phyloP scores from a whole-genome alignment of 2,797 vertebrate genomes.

The Spheniscus humboldti region DNA sequence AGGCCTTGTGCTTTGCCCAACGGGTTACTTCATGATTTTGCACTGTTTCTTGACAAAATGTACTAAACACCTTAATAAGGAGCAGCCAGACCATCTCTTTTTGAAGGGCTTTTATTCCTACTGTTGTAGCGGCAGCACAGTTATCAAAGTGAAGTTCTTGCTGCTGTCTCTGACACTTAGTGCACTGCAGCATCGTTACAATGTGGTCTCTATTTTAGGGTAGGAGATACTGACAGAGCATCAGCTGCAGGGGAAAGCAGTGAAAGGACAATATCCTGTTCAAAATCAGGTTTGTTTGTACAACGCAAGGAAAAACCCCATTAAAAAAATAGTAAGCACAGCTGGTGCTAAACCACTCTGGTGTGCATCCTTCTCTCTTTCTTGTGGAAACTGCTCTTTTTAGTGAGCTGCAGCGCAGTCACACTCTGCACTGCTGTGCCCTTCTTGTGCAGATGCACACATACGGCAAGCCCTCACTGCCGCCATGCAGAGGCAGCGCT shows the following conservation, averaged over 20 bases:
- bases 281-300: not conserved
- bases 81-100: not conserved
- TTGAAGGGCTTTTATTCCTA: not conserved
- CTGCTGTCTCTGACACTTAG: not conserved
- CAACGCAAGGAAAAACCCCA: not conserved
- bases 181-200: not conserved
- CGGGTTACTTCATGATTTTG: not conserved
- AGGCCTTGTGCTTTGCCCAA: not conserved
- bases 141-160: not conserved
- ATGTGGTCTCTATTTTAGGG: not conserved
- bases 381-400: not conserved
- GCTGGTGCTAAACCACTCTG: not conserved
- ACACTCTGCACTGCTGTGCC: not conserved
- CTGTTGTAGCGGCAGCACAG: not conserved
- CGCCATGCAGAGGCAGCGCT: accelerated
- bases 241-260: not conserved
- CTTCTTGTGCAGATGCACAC: not conserved
- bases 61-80: not conserved
- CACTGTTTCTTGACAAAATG: not conserved
- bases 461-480: accelerated
- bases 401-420: not conserved
- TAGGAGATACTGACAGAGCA: not conserved
- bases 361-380: not conserved
- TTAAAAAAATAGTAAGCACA: not conserved
- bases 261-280: not conserved